Conservation (phyloP, 2,888 invertebrate species). For the Alloplasta piceator region DNA sequence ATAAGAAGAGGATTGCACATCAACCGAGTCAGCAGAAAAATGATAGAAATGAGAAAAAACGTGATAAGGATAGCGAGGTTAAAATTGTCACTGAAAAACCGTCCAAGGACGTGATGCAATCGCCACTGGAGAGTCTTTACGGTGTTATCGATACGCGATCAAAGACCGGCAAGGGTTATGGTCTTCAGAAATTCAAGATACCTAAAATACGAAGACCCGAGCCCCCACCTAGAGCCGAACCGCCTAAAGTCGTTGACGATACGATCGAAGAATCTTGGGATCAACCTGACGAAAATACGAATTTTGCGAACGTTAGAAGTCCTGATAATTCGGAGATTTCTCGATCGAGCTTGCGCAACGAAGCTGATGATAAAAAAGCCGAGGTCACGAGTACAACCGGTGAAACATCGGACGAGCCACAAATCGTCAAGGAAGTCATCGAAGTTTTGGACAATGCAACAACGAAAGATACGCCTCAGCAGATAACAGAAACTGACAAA, state of each 20-base stretch:
- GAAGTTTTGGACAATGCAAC: conserved; percentile 73
- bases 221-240: conserved; percentile 67
- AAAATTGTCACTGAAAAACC: conserved; percentile 68
- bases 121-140: conserved; percentile 84
- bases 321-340: conserved; percentile 17
- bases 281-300: conserved; percentile 44
- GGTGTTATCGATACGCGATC: conserved; percentile 80
- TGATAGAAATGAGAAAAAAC: conserved; percentile 71
- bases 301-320: conserved; percentile 9
- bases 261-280: conserved; percentile 64
- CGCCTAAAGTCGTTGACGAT: conserved; percentile 60
- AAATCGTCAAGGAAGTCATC: conserved; percentile 53
- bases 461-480: conserved; percentile 77
- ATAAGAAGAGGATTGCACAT: conserved; percentile 40
- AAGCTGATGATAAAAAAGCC: conserved; percentile 65
- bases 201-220: conserved; percentile 84
- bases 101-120: conserved; percentile 79
- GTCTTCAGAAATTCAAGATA: conserved; percentile 85
- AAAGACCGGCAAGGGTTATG: conserved; percentile 83
- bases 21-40: conserved; percentile 64
- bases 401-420: conserved; percentile 72
- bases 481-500: conserved; percentile 71
- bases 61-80: conserved; percentile 66
- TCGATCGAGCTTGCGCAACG: conserved; percentile 34
- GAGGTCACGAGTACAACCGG: conserved; percentile 75